Evolutionary conservation across 2,113 vertebrate species (phyloP).

Genomic region (Micromys minutus): DNA sequence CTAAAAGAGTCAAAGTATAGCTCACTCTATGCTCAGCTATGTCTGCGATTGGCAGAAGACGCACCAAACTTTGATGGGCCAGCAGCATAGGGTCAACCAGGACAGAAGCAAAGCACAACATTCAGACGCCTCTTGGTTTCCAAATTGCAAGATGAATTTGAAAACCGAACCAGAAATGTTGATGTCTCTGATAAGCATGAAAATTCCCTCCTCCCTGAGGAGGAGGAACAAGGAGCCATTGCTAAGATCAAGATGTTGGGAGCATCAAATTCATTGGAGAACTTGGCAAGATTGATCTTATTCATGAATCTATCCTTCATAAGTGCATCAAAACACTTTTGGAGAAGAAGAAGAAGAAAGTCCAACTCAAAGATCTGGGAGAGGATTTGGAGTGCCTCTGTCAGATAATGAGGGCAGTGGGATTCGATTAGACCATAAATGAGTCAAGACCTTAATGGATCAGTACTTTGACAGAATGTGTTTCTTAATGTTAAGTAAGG

Average conservation of each 20-base stretch:
- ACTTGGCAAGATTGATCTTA: conserved; percentile 99
- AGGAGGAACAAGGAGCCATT: conserved; percentile 99
- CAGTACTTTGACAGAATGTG: conserved; percentile 99
- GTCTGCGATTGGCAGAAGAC: conserved; percentile 99
- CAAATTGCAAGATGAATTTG: conserved; percentile 99
- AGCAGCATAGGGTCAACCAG: conserved; percentile 97
- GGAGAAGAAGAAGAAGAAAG: conserved; percentile 99
- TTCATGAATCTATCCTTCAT: conserved; percentile 99
- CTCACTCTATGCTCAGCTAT: conserved; percentile 99
- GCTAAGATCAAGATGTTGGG: conserved; percentile 99
- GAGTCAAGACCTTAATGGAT: conserved; percentile 99
- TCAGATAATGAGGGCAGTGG: conserved; percentile 99
- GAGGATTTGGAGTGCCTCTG: conserved; percentile 99
- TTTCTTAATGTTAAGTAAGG: conserved; percentile 99
- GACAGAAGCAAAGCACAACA: conserved; percentile 99
- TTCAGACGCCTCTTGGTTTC: conserved; percentile 99
- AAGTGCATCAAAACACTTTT: conserved; percentile 99
- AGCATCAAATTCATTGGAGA: conserved; percentile 99
- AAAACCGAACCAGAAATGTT: conserved; percentile 99
- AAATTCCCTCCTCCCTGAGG: conserved; percentile 98
- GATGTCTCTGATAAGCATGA: conserved; percentile 99
- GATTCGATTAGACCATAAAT: conserved; percentile 99
- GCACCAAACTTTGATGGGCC: conserved; percentile 99
- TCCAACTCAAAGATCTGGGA: conserved; percentile 99
- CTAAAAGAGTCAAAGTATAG: conserved; percentile 99